Conservation (phyloP, 1,140 invertebrate species). For the Drosophila nasuta region DNA sequence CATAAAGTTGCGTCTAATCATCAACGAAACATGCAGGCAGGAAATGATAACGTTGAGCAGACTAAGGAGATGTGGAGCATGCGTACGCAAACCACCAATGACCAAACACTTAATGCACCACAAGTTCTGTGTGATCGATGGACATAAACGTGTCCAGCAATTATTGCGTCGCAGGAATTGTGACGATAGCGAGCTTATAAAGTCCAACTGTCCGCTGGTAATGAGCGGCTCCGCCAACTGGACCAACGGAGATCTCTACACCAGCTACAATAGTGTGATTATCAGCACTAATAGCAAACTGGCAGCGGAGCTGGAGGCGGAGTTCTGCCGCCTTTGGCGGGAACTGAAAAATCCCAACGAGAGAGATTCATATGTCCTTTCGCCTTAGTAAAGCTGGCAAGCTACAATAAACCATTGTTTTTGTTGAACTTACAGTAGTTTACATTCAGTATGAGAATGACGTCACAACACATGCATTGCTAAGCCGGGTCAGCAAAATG, state of each 20-base stretch:
- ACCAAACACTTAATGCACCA: conserved; percentile 8
- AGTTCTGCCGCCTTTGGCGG: conserved; percentile 14
- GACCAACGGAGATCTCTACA: background rate
- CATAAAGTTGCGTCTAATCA: background rate
- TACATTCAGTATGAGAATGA: too few species aligned
- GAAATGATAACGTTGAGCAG: background rate
- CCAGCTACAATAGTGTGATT: conserved; percentile 2
- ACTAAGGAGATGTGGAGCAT: background rate
- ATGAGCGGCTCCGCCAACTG: conserved; percentile 10
- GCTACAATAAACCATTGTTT: too few species aligned
- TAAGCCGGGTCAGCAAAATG: too few species aligned
- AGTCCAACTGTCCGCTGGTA: background rate
- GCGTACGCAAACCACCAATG: background rate
- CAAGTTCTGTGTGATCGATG: conserved; percentile 16
- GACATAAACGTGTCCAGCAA: background rate
- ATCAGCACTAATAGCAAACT: background rate
- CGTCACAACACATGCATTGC: too few species aligned
- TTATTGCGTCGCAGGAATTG: background rate
- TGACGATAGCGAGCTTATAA: background rate
- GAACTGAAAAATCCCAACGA: too few species aligned
- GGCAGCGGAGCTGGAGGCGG: background rate
- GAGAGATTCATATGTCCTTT: too few species aligned
- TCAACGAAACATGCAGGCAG: background rate
- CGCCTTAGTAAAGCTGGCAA: too few species aligned
- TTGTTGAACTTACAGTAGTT: too few species aligned